phyloP scores from a whole-genome alignment of 2,113 vertebrate genomes.

The Hassar affinis region DNA sequence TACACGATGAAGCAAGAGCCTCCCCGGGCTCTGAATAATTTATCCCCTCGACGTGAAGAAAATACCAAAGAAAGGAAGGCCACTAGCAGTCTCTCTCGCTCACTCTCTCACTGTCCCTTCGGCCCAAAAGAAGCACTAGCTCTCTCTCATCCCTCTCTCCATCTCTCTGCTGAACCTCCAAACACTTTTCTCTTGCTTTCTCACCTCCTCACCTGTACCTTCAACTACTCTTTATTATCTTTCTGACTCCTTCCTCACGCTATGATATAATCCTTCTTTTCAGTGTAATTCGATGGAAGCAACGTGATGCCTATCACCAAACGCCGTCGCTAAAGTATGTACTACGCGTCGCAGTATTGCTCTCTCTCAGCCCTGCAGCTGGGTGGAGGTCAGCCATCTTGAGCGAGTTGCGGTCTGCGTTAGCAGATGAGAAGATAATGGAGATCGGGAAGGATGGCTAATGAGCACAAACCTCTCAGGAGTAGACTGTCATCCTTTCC shows the following conservation, averaged over 20 bases:
- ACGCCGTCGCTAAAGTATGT: conserved; percentile 25
- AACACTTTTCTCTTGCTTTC: not conserved
- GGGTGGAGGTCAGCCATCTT: conserved; percentile 79
- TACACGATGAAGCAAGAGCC: conserved; percentile 74
- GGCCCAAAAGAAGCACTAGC: not conserved
- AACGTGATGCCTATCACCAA: too few species aligned
- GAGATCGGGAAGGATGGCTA: conserved; percentile 78
- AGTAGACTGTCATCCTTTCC: conserved; percentile 40
- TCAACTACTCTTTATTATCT: not conserved
- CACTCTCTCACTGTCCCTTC: conserved; percentile 10
- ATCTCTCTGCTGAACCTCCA: conserved; percentile 2
- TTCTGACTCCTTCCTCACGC: not conserved
- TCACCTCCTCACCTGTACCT: not conserved
- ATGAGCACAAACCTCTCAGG: conserved; percentile 73
- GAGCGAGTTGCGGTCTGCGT: conserved; percentile 75
- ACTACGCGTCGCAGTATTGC: conserved; percentile 20
- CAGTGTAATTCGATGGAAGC: conserved; percentile 69
- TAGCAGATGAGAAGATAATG: conserved; percentile 84
- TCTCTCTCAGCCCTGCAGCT: conserved; percentile 69
- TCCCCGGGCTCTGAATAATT: conserved; percentile 76
- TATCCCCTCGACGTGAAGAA: conserved; percentile 66
- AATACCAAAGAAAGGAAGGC: conserved; percentile 60
- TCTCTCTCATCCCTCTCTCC: conserved; percentile 6
- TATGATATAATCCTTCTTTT: conserved; percentile 3
- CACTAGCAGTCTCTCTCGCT: conserved; percentile 38